Evolutionary conservation across 2,888 invertebrate species (phyloP).

Genomic region (Netelia virgata): DNA sequence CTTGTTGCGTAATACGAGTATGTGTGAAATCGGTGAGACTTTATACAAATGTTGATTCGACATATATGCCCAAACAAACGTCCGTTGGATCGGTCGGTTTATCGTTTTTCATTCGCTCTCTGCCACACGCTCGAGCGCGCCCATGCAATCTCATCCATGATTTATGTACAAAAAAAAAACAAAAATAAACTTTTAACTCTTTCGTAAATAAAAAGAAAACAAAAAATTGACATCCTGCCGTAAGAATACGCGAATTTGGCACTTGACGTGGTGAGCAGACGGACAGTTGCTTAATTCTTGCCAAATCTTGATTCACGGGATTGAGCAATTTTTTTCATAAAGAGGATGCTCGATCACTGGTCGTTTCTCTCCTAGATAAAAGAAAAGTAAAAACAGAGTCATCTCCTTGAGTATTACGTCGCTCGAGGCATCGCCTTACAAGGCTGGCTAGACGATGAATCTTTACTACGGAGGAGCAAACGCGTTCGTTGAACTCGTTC

Average conservation of each 20-base stretch:
- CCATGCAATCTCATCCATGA: constrained; percentile 21
- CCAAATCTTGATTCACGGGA: constrained; percentile 34
- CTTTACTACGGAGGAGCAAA: background rate
- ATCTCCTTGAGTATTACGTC: background rate
- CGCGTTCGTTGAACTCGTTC: constrained; percentile 73
- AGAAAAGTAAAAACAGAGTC: constrained; percentile 6
- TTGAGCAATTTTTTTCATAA: constrained; percentile 58
- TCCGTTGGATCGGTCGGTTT: constrained; percentile 20
- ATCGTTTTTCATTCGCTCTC: constrained; percentile 28
- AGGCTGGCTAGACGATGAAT: background rate
- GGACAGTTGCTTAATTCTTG: constrained; percentile 12
- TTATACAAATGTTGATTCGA: constrained; percentile 70
- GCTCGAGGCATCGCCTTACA: background rate
- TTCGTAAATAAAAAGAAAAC: constrained; percentile 70
- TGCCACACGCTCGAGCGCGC: constrained; percentile 21
- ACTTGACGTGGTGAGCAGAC: constrained; percentile 32
- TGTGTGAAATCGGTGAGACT: constrained; percentile 39
- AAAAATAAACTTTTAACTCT: constrained; percentile 74
- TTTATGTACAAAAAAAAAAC: constrained; percentile 72
- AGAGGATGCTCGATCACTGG: constrained; percentile 32
- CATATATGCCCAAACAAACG: constrained; percentile 69
- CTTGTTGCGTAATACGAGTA: constrained; percentile 32
- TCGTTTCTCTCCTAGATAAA: constrained; percentile 6
- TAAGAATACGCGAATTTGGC: constrained; percentile 25
- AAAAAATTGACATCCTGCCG: constrained; percentile 20